These are phyloP conservation scores for Lagria hirta DNA, from an alignment of 2,888 invertebrate species.

Conservation along the genomic window DNA sequence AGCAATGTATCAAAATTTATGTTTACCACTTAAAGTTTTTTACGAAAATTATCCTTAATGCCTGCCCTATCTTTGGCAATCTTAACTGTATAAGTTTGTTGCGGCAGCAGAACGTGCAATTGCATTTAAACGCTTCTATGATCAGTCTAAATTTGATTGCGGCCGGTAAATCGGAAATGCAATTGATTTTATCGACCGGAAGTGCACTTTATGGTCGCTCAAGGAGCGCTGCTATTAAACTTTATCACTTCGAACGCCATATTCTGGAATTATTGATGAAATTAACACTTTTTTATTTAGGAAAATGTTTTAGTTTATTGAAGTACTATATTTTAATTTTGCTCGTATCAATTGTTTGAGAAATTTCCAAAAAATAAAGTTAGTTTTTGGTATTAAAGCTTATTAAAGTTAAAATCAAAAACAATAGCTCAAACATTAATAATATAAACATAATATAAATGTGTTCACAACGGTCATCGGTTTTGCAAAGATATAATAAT, in stretches of 20 bases:
- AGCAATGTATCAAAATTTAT: too few species aligned
- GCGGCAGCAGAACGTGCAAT: conserved; percentile 25
- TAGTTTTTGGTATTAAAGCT: too few species aligned
- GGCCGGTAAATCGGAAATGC: conserved; percentile 41
- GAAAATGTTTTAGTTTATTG: conserved; percentile 1
- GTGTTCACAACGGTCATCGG: too few species aligned
- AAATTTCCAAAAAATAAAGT: too few species aligned
- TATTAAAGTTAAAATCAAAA: too few species aligned
- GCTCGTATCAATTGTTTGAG: too few species aligned
- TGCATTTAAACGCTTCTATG: conserved; percentile 29
- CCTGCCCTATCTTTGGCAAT: too few species aligned
- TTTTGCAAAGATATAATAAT: too few species aligned
- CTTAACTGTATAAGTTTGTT: conserved; percentile 9
- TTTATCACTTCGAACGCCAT: conserved; percentile 31
- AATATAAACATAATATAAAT: neutral
- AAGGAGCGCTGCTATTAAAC: conserved; percentile 36
- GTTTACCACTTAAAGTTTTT: too few species aligned
- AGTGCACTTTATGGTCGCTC: conserved; percentile 39
- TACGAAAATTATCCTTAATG: too few species aligned
- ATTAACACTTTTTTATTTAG: conserved; percentile 1
- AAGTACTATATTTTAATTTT: neutral
- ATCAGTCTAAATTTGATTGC: conserved; percentile 42
- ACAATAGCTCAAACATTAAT: neutral
- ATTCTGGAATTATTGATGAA: conserved; percentile 25
- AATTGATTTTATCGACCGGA: conserved; percentile 45